Evolutionary conservation across 2,113 vertebrate species (phyloP).

Genomic region (Pardalotus punctatus): DNA sequence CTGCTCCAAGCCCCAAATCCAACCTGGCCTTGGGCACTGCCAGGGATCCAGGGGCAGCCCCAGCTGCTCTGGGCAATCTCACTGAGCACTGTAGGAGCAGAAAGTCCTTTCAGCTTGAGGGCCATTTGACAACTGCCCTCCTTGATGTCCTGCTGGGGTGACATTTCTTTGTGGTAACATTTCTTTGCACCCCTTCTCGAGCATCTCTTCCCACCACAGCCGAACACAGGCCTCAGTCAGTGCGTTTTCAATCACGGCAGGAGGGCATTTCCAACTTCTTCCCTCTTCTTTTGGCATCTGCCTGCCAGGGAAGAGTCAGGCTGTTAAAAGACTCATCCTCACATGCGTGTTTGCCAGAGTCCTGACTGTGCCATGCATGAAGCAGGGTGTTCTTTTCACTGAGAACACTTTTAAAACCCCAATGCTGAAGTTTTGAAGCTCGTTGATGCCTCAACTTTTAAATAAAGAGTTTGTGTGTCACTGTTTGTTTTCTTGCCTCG

Average conservation of each 20-base stretch:
- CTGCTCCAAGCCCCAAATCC: background rate
- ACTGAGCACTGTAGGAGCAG: too few species aligned
- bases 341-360: background rate
- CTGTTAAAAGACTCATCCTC: background rate
- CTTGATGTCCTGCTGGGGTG: background rate
- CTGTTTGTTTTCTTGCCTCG: background rate
- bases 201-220: background rate
- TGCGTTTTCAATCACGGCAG: background rate
- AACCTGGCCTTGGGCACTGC: background rate
- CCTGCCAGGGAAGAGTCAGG: background rate
- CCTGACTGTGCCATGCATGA: background rate
- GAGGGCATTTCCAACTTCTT: background rate
- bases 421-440: background rate
- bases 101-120: background rate
- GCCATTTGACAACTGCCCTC: background rate
- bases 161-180: background rate
- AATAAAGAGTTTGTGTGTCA: background rate
- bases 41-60: background rate
- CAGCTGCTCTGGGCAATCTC: background rate
- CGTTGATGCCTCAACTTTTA: background rate
- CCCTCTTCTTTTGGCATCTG: background rate
- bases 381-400: background rate
- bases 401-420: background rate
- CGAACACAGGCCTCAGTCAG: background rate
- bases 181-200: background rate